These are phyloP conservation scores for Sapajus apella DNA, from an alignment of 2,113 vertebrate genomes.

Conservation along the genomic window DNA sequence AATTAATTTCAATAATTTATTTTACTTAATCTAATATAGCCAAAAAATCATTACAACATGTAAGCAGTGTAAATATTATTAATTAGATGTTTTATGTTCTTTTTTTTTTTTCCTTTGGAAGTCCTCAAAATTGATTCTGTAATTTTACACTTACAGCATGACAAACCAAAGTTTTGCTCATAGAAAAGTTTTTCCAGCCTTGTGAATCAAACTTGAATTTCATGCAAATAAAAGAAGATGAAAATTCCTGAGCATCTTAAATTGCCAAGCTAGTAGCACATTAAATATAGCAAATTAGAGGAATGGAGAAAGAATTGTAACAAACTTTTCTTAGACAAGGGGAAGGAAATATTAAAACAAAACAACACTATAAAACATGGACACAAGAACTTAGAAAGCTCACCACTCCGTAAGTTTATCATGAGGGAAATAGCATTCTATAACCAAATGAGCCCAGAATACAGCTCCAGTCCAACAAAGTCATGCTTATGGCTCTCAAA, in stretches of 20 bases:
- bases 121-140: not conserved
- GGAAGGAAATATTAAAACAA: not conserved
- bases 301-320: not conserved
- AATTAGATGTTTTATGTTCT: not conserved
- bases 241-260: not conserved
- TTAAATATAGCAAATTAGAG: not conserved
- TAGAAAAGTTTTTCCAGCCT: not conserved
- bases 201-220: not conserved
- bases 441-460: not conserved
- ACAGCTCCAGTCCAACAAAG: not conserved
- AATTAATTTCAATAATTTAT: not conserved
- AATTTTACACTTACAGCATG: not conserved
- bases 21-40: not conserved
- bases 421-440: not conserved
- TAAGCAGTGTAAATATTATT: not conserved
- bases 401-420: not conserved
- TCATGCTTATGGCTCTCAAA: not conserved
- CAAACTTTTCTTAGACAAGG: not conserved
- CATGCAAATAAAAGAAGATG: not conserved
- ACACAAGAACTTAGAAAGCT: not conserved
- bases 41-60: not conserved
- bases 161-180: not conserved
- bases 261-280: not conserved
- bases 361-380: not conserved
- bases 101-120: not conserved